Evolutionary conservation across 2,888 invertebrate genomes (phyloP), one percentile per base, ranked within the genome.

Genomic region (Erannis defoliaria): DNA sequence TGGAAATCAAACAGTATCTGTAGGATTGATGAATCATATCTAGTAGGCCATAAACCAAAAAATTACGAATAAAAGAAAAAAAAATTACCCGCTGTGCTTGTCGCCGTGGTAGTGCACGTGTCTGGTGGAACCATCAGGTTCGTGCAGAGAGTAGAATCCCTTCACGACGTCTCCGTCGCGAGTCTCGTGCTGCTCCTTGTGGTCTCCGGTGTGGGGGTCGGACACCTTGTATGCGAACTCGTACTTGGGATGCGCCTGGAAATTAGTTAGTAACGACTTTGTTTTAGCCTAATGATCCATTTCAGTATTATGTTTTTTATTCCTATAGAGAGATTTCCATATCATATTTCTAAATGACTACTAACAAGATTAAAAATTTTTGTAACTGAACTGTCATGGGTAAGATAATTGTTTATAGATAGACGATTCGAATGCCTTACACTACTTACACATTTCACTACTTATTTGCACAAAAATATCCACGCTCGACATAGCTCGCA

Each of bases 71-170:
- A n/a, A n/a, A 12, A n/a, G 2, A n/a, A 5, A 33, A n/a, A 29
- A 37, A 19, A 46, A 69, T 81, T 80, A 90, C 81, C 93, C 93
- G 45, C 74, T 69, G 72, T 90, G 86, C 54, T 92, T 81, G 73
- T 91, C 93, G 14, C 89, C 93, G 66, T 86, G 88, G 76, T 94
- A 94, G 77, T 93, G 89, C 14, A 94, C 94, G 40, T 89, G 88
- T 67, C 94, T 86, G 70, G 90, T 78, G 70, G 93, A 90, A 58
- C 94, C 94, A 59, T 92, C 93, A 21, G 94, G 92, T 75, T 94
- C 89, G 67, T 93, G 91, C 59, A 94, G 83, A 86, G 92, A 50
- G 83, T 93, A 93, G 63, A 87, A 88, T 46, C 93, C 93, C 67
- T 88, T 88, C 26, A 93, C 93, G 45, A 88, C 85, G 68, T 93